Base-by-base conservation (phyloP, 2,113 vertebrate genomes). In the Pitta sordida region DNA sequence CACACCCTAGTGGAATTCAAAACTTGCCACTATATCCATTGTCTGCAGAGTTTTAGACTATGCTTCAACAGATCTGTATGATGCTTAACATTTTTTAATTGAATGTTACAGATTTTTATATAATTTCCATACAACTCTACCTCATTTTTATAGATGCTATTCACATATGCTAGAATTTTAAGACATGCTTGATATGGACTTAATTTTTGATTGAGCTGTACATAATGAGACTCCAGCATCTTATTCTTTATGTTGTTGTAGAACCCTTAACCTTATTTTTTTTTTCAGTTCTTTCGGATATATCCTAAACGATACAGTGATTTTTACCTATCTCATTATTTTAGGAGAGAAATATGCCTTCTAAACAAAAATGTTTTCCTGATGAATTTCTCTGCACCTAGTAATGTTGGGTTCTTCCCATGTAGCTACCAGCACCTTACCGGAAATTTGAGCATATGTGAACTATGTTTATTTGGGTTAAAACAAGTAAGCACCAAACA, bases 401-500 rank as follows among this genome's bases (percentile, higher is more conserved):
- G 11, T 75, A 36, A 56, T 65, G 26, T n/a, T 92, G 46, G 20
- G 32, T 32, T 85, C 32, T 19, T 56, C 46, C 64, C 53, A 53
- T 52, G n/a, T 21, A 84, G 37, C 83, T 91, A 83, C 68, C 43
- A 55, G 48, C 67, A 82, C n/a, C 78, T 86, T 78, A 67, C 53
- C 80, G 46, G 69, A 88, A 93, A 94, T 75, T 46, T 36, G 80
- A 79, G 83, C 43, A 55, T 69, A 86, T 36, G n/a, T 73, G 51
- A 39, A n/a, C 41, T 51, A 51, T 94, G 79, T 96, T 97, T 93
- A 92, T 60, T 84, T 83, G 90, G 52, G 69, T 86, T 86, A 76
- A 94, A 91, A 87, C 81, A 67, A 94, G 75, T 63, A 91, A 87
- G 81, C 83, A 90, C 60, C 86, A 65, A 67, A 76, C 29, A 90